Conservation (phyloP, 2,797 vertebrate species). For the Enteromius trimaculatus region DNA sequence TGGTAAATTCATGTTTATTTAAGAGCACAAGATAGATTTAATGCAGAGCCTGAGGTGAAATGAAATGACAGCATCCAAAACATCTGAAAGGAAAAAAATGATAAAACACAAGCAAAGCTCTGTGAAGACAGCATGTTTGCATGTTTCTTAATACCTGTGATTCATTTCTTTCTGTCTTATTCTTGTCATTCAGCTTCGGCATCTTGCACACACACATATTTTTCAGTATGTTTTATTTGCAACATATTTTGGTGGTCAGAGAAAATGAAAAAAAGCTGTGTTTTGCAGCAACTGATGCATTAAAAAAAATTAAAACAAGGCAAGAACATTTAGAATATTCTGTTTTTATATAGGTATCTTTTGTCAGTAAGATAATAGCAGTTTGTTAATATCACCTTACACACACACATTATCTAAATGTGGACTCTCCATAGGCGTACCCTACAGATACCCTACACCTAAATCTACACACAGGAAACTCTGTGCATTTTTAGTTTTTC, state of each 20-base stretch:
- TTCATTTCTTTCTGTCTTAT: neutral
- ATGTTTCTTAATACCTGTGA: neutral
- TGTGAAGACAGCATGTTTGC: neutral
- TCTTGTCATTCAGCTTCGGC: neutral
- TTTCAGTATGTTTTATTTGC: neutral
- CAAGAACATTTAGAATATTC: neutral
- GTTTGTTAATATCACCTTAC: neutral
- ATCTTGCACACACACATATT: neutral
- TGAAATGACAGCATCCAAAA: neutral
- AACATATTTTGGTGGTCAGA: neutral
- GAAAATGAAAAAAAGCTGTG: neutral
- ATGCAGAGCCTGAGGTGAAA: neutral
- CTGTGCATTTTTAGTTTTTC: too few species aligned
- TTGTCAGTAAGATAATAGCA: neutral
- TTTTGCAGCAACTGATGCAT: too few species aligned
- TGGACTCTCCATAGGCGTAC: too few species aligned
- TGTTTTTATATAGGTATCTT: neutral
- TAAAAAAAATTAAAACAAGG: neutral
- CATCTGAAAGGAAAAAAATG: neutral
- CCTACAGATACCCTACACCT: too few species aligned
- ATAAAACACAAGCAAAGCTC: neutral
- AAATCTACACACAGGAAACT: too few species aligned
- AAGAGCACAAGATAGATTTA: neutral
- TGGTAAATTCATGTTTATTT: constrained; percentile 9
- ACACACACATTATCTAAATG: too few species aligned